Evolutionary conservation across 1,140 invertebrate species (phyloP).

Genomic region (Aphis gossypii): DNA sequence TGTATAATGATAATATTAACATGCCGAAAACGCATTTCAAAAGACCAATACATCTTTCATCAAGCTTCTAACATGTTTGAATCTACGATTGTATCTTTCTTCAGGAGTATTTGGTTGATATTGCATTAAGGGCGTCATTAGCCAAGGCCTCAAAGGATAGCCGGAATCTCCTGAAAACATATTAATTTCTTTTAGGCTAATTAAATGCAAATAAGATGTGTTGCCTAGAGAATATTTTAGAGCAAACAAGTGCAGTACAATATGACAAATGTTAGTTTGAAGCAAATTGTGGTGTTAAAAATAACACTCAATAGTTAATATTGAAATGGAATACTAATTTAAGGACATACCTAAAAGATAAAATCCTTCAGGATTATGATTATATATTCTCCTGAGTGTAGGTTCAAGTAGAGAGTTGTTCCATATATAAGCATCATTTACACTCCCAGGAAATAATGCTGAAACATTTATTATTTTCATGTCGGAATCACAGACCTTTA

Average conservation of each 20-base stretch:
- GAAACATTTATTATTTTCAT: slow-evolving; percentile 15
- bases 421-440: not conserved
- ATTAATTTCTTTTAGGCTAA: not conserved
- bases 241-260: not conserved
- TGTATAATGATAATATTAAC: not conserved
- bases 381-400: slow-evolving; percentile 15
- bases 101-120: not conserved
- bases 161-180: slow-evolving; percentile 22
- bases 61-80: slow-evolving; percentile 16
- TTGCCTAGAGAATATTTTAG: too few species aligned
- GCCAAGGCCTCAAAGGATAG: slow-evolving; percentile 11
- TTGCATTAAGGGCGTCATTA: not conserved
- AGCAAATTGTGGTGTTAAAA: too few species aligned
- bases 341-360: slow-evolving; percentile 9
- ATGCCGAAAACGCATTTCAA: slow-evolving; percentile 8
- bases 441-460: not conserved
- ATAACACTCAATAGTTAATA: too few species aligned
- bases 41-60: slow-evolving; percentile 20
- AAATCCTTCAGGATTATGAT: slow-evolving; percentile 1
- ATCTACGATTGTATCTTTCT: slow-evolving; percentile 15
- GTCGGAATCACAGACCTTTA: not conserved
- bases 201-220: too few species aligned
- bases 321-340: not conserved
- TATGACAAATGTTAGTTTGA: not conserved
- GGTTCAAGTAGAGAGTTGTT: not conserved